Evolutionary conservation across 2,888 invertebrate species (phyloP).

Genomic region (Tenthredo notha): DNA sequence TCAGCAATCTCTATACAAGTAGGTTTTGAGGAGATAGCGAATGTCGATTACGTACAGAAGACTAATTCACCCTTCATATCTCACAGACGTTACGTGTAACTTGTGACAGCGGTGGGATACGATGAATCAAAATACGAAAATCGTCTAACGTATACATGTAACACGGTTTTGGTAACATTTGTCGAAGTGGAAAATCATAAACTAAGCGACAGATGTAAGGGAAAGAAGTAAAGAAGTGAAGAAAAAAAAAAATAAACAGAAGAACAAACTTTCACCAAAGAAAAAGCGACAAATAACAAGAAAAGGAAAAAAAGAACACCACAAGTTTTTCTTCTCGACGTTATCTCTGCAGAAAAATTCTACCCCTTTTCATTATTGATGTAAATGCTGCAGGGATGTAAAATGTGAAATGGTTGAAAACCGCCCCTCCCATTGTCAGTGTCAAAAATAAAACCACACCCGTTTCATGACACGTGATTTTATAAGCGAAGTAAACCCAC

Average conservation of each 20-base stretch:
- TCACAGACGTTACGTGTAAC: not conserved
- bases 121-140: conserved; percentile 1
- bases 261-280: not conserved
- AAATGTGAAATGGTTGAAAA: not conserved
- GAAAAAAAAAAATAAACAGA: not conserved
- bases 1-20: not conserved
- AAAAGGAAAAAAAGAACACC: not conserved
- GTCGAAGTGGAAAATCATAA: not conserved
- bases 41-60: not conserved
- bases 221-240: too few relatives aligned
- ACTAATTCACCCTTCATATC: not conserved
- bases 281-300: too few relatives aligned
- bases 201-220: not conserved
- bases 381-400: not conserved
- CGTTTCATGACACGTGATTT: not conserved
- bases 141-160: not conserved
- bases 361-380: not conserved
- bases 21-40: not conserved
- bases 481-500: not conserved
- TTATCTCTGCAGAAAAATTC: not conserved
- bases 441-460: conserved; percentile 12
- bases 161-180: not conserved
- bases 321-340: not conserved
- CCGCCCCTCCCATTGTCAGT: not conserved
- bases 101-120: conserved; percentile 10